Percentiles rank a stretch among this genome's conserved stretches.
Conservation (phyloP, 1,140 invertebrate genomes). For the Tyrophagus putrescentiae region DNA sequence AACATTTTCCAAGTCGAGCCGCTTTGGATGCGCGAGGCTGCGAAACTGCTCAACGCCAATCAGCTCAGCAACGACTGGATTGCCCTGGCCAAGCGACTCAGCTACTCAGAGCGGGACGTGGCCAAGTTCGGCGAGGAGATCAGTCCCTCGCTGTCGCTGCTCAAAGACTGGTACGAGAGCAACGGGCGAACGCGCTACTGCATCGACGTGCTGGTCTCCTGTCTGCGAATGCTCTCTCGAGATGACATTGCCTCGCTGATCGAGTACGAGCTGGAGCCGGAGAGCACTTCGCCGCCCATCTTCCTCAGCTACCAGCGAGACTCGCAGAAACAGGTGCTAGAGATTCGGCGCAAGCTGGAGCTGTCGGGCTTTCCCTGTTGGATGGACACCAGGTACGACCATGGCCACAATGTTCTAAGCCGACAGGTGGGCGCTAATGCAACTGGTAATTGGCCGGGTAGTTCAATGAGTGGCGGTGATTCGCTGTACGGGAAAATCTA, state of each 20-base stretch:
- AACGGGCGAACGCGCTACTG: constrained; percentile 37
- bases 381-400: constrained; percentile 33
- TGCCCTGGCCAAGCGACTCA: constrained; percentile 33
- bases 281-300: constrained; percentile 33
- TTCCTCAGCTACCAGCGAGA: constrained; percentile 39
- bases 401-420: not conserved
- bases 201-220: constrained; percentile 35
- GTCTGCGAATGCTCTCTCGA: constrained; percentile 34
- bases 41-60: constrained; percentile 34
- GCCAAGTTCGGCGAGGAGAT: constrained; percentile 34
- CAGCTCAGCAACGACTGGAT: constrained; percentile 33
- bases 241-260: constrained; percentile 36
- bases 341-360: constrained; percentile 33
- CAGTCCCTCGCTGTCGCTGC: constrained; percentile 34
- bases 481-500: constrained; percentile 36
- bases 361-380: constrained; percentile 36
- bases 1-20: constrained; percentile 27
- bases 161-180: constrained; percentile 37
- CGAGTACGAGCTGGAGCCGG: constrained; percentile 32
- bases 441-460: constrained; percentile 24
- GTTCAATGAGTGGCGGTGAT: constrained; percentile 38
- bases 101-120: constrained; percentile 35
- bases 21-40: constrained; percentile 35
- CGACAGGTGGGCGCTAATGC: not conserved
- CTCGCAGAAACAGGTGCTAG: constrained; percentile 30